Percentiles rank a stretch among this genome's conserved stretches.
Conservation (phyloP, 2,888 invertebrate genomes). For the Coelogynopora nodosa region DNA sequence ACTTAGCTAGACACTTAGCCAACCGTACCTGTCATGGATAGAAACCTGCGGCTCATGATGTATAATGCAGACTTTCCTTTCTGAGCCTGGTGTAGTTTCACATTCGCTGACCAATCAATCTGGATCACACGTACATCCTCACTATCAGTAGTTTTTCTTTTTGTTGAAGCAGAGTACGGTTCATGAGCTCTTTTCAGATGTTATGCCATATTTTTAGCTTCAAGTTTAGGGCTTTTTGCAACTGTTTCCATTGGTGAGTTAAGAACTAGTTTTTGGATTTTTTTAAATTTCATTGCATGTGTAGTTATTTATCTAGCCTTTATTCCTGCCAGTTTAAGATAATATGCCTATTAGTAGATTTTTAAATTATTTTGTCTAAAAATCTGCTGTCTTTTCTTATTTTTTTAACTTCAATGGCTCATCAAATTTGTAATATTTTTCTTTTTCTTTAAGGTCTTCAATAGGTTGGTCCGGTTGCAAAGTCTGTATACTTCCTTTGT, state of each 20-base stretch:
- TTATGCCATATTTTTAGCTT: neutral
- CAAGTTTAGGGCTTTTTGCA: neutral
- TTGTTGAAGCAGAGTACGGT: neutral
- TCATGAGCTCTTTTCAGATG: neutral
- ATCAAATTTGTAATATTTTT: neutral
- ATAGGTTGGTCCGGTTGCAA: neutral
- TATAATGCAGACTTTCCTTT: neutral
- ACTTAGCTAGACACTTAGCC: neutral
- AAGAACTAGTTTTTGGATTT: neutral
- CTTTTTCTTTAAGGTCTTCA: neutral
- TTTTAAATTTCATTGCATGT: neutral
- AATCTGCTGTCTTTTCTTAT: neutral
- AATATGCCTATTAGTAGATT: neutral
- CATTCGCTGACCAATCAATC: constrained; percentile 1
- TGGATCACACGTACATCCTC: neutral
- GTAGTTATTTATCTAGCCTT: neutral
- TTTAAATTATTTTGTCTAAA: neutral
- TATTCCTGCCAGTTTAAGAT: neutral
- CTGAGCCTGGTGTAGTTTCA: neutral
- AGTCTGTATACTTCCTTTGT: neutral
- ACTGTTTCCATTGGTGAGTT: neutral
- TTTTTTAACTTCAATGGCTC: neutral
- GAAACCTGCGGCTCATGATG: neutral
- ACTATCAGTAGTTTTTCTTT: neutral
- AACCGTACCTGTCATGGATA: neutral